Evolutionary conservation across 2,888 invertebrate species (phyloP), one percentile per base, ranked within the genome.

Genomic region (Allacma fusca): DNA sequence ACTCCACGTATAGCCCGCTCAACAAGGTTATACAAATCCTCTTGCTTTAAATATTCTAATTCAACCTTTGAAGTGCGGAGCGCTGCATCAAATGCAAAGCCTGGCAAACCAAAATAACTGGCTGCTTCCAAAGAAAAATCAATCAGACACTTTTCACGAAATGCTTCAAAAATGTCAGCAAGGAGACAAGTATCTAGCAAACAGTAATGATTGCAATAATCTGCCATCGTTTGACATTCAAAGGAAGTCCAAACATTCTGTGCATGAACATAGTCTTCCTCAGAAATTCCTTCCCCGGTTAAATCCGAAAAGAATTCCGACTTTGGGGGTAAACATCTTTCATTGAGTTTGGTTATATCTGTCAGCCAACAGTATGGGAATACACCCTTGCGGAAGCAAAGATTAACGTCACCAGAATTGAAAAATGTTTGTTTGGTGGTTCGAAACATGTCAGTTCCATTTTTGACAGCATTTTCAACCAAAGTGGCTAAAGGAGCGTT

Each of bases 1-100:
- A 84, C 85, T 9, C 84, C 85, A 16, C 84, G 44, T 9, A 85
- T 82, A 12, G 82, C 84, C 21, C 67, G 74, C 68, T 85, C 84
- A 19, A 85, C 73, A 23, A 23, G 34, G 23, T 5, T 7, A 19
- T 65, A 74, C 19, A n/a, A 13, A 23, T 28, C 34, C n/a, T 28
- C 23, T 5, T n/a, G 13, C 5, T 24, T 64, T 24, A 74, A 28
- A 24, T 62, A 64, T 7, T 74, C 64, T 40, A 74, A 24, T 12
- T 4, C 5, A 1, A 23, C 43, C 23, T 24, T 24, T 9, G 23
- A 34, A 5, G 4, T n/a, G 16, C 5, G 9, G 12, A 74, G 23
- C 1, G 64, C 23, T 21, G 29, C 64, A 23, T 62, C 43, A 29
- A 21, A 62, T 2, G 64, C 64, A 5, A 64, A 21, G 5, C 26